These are phyloP conservation scores for Formica aserva DNA, from an alignment of 2,888 invertebrate genomes.

Conservation along the genomic window DNA sequence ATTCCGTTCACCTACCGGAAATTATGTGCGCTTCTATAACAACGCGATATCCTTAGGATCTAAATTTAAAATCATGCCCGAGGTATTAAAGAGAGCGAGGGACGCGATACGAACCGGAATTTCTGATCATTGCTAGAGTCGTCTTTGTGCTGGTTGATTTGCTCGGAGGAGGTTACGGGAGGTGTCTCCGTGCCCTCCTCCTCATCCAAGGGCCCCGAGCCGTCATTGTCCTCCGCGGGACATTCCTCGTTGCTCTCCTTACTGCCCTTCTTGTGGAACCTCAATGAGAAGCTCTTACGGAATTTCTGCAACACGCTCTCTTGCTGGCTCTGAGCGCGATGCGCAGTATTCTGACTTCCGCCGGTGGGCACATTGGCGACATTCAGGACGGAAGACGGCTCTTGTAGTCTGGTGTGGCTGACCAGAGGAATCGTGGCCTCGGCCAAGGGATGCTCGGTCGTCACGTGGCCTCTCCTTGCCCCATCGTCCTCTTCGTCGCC, in stretches of 20 bases:
- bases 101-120: constrained; percentile 80
- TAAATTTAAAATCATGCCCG: constrained; percentile 9
- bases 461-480: constrained; percentile 74
- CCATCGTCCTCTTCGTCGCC: constrained; percentile 79
- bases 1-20: neutral
- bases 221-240: constrained; percentile 84
- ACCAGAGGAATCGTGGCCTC: constrained; percentile 80
- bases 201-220: constrained; percentile 76
- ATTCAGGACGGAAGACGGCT: constrained; percentile 65
- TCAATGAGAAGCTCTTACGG: constrained; percentile 89
- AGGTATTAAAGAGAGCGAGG: neutral
- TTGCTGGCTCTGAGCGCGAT: constrained; percentile 77
- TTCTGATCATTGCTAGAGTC: constrained; percentile 81
- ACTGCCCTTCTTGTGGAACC: constrained; percentile 87
- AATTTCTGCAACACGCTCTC: constrained; percentile 91
- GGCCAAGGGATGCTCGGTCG: constrained; percentile 81
- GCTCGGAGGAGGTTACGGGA: constrained; percentile 70
- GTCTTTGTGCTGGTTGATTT: constrained; percentile 79
- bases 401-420: constrained; percentile 79
- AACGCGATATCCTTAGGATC: neutral
- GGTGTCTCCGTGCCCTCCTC: constrained; percentile 72
- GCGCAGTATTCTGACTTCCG: constrained; percentile 72
- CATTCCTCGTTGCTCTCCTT: constrained; percentile 86
- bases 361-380: constrained; percentile 61
- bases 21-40: neutral